phyloP scores from a whole-genome alignment of 1,140 invertebrate genomes.

The Ridgeia piscesae region DNA sequence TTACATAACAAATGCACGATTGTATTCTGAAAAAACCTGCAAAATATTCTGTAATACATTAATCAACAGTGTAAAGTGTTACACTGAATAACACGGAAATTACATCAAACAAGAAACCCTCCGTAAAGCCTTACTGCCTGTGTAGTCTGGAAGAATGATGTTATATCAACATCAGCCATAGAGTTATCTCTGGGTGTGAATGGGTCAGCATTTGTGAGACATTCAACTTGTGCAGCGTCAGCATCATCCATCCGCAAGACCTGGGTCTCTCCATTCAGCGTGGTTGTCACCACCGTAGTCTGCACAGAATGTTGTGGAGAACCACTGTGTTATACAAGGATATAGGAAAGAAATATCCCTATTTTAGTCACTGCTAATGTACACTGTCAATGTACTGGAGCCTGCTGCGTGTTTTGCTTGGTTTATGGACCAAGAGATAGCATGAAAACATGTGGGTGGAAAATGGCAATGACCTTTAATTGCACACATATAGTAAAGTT shows the following conservation, averaged over 20 bases:
- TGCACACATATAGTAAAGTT: no score
- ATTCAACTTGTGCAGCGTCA: conserved; percentile 39
- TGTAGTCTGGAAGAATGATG: conserved; percentile 15
- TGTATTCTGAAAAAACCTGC: neutral
- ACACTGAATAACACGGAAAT: neutral
- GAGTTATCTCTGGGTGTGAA: conserved; percentile 31
- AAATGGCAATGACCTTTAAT: no score
- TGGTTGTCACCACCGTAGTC: conserved; percentile 44
- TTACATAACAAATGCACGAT: neutral
- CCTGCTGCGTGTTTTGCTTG: no score
- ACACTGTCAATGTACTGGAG: no score
- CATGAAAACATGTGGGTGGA: no score
- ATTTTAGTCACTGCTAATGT: no score
- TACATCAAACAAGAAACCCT: neutral
- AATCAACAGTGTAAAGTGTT: neutral
- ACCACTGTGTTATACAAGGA: neutral
- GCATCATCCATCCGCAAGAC: conserved; percentile 37
- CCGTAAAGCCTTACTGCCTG: conserved; percentile 6
- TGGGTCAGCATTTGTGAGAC: conserved; percentile 47
- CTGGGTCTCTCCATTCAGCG: conserved; percentile 43
- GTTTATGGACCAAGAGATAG: no score
- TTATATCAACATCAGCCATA: neutral
- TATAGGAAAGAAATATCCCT: no score
- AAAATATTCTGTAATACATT: neutral
- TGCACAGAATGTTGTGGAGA: neutral